Evolutionary conservation across 2,113 vertebrate species (phyloP), one percentile per base, ranked within the genome.

Genomic region (Reinhardtius hippoglossoides): DNA sequence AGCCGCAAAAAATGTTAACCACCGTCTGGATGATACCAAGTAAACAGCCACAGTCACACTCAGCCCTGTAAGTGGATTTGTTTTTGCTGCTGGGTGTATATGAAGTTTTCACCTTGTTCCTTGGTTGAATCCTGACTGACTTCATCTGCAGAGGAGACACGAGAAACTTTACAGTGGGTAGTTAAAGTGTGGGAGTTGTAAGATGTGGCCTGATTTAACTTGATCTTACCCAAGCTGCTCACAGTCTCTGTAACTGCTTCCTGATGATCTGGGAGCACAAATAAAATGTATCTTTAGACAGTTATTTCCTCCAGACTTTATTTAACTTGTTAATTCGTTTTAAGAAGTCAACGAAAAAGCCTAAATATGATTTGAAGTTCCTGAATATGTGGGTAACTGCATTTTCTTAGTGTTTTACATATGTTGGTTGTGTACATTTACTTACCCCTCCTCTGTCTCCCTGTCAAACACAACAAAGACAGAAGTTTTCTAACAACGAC

Each of bases 401-500:
- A 37, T 9, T 9, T 9, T 37, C 35, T 37, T 37, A 9, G 35
- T 67, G 35, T 20, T 75, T 64, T 23, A 55, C 16, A 46, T 8
- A 16, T n/a, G 8, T 14, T 6, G 10, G 21, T 18, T 7, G 4
- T 46, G 62, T 55, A 13, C 44, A 55, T 50, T 18, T 4, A 82
- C 89, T 81, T 65, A 92, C 87, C 88, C 48, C 68, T 55, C 42
- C 50, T 86, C 42, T 76, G 79, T 63, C 76, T 85, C 65, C 63
- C 89, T 92, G 86, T 57, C 8, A 63, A 58, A 81, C 42, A 70
- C 0, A 61, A 73, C 0, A 70, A 54, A 70, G 10, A 50, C 44
- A 31, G 31, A 31, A 66, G 9, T 13, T 52, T 1, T 7, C 3
- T 48, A 16, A 23, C 16, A 56, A 21, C 8, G 55, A 57, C 14